A percentile compares a stretch with the other conserved stretches of the same genome.
Conservation (phyloP, 1,140 invertebrate species). For the Halesus radiatus region DNA sequence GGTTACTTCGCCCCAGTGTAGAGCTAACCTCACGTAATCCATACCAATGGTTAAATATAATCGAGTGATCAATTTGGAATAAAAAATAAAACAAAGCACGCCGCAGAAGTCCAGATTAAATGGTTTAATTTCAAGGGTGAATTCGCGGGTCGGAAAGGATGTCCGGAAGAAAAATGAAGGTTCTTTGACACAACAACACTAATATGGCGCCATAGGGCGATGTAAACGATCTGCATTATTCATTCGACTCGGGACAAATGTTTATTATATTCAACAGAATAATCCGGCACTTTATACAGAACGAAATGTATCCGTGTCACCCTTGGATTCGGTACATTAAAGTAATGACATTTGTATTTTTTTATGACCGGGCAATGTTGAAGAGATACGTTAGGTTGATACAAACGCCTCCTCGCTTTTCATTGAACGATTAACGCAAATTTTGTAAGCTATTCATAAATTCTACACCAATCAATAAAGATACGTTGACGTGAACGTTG, state of each 20-base stretch:
- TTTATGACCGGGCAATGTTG: too few species aligned
- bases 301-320: background rate
- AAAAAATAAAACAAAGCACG: background rate
- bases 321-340: background rate
- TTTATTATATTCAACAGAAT: conserved; percentile 41
- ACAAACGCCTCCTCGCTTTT: too few species aligned
- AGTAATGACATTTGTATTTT: too few species aligned
- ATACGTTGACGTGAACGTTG: too few species aligned
- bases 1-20: too few species aligned
- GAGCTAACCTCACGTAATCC: too few species aligned
- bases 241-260: conserved; percentile 43
- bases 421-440: too few species aligned
- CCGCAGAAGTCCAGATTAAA: background rate
- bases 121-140: conserved; percentile 12
- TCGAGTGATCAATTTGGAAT: background rate
- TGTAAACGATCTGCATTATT: conserved; percentile 45
- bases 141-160: conserved; percentile 10
- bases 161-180: background rate
- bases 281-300: conserved; percentile 17
- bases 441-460: too few species aligned
- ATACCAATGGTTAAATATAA: too few species aligned
- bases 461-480: too few species aligned
- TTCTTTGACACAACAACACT: conserved; percentile 10
- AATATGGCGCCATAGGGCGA: conserved; percentile 44
- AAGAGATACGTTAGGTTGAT: too few species aligned